Evolutionary conservation across 1,140 invertebrate species (phyloP).

Genomic region (Diabrotica undecimpunctata): DNA sequence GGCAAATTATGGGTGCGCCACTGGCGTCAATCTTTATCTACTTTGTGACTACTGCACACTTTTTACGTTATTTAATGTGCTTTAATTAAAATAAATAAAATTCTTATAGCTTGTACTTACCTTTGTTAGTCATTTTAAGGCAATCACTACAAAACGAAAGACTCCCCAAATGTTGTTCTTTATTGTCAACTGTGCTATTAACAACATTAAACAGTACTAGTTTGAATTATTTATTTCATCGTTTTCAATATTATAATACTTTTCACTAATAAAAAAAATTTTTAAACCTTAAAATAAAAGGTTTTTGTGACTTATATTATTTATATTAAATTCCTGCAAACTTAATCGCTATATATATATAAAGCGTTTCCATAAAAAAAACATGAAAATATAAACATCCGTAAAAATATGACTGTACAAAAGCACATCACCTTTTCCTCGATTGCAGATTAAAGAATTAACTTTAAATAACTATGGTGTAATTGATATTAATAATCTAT

Average conservation of each 20-base stretch:
- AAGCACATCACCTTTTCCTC: too few relatives aligned
- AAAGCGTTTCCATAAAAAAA: slow-evolving; percentile 42
- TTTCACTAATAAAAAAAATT: slow-evolving; percentile 46
- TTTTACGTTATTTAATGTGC: too few relatives aligned
- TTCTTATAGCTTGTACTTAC: not conserved
- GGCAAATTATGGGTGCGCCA: too few relatives aligned
- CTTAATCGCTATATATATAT: slow-evolving; percentile 37
- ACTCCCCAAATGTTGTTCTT: slow-evolving; percentile 45
- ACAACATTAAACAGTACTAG: slow-evolving; percentile 46
- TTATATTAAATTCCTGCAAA: slow-evolving; percentile 41
- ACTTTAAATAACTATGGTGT: too few relatives aligned
- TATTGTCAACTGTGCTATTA: slow-evolving; percentile 46
- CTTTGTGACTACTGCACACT: too few relatives aligned
- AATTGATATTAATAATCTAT: too few relatives aligned
- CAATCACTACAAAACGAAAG: slow-evolving; percentile 32
- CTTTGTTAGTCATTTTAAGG: not conserved
- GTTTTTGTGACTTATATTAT: slow-evolving; percentile 40
- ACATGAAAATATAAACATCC: slow-evolving; percentile 23
- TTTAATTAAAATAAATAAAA: too few relatives aligned
- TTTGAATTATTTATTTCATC: slow-evolving; percentile 47
- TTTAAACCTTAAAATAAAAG: slow-evolving; percentile 42
- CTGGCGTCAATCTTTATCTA: too few relatives aligned
- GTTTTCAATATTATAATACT: slow-evolving; percentile 47
- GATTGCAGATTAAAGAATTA: too few relatives aligned
- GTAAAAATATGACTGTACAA: too few relatives aligned